These are phyloP conservation scores for Linnaemya tessellans DNA, from an alignment of 2,888 invertebrate species.

Conservation along the genomic window DNA sequence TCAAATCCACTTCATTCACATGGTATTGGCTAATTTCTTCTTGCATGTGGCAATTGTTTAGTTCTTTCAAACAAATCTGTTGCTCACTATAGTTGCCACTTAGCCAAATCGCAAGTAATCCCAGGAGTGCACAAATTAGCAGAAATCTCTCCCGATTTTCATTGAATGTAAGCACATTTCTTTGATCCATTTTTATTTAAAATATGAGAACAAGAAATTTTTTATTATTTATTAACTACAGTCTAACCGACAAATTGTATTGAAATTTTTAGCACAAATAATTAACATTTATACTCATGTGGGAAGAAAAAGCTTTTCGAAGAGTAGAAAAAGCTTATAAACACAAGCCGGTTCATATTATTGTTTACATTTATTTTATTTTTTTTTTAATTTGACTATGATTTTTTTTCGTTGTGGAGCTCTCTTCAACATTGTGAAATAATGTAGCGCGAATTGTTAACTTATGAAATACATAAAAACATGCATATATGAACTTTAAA, in stretches of 20 bases:
- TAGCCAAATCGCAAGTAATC: background rate
- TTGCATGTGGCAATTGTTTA: background rate
- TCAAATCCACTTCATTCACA: too few relatives aligned
- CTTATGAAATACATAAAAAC: background rate
- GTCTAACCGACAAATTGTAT: background rate
- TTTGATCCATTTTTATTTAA: slow-evolving; percentile 27
- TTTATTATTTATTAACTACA: background rate
- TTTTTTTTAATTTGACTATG: background rate
- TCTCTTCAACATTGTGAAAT: slow-evolving; percentile 40
- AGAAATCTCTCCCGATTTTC: slow-evolving; percentile 14
- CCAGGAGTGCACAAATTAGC: slow-evolving; percentile 12
- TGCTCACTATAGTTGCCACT: background rate
- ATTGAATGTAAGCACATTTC: slow-evolving; percentile 3
- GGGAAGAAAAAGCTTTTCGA: slow-evolving; percentile 38
- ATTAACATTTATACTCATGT: slow-evolving; percentile 28
- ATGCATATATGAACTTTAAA: too few relatives aligned
- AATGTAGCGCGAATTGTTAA: background rate
- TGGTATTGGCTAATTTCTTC: too few relatives aligned
- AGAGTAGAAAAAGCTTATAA: slow-evolving; percentile 20
- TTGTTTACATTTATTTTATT: background rate
- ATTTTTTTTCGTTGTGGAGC: background rate
- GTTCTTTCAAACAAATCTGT: background rate
- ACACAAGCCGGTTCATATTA: slow-evolving; percentile 7
- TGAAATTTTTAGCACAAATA: background rate
- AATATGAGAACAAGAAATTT: background rate